Base-by-base conservation (phyloP, 2,113 vertebrate genomes). In the Struthio camelus region DNA sequence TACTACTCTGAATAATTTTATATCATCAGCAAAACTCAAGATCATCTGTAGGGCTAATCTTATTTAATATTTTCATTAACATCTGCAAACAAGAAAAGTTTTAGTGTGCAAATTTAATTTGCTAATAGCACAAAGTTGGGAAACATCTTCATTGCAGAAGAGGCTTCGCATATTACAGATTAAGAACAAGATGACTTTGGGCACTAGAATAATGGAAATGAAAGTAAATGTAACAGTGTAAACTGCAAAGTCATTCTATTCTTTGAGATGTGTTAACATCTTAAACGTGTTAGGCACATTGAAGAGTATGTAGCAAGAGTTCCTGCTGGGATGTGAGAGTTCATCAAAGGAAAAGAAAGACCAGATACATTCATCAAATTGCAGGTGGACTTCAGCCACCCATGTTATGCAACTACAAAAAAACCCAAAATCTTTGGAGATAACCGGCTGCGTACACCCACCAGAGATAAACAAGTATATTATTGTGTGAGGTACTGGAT, bases 1-100 rank as follows among this genome's bases (percentile, higher is more conserved):
- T 95, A 90, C 76, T 88, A 34, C 22, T 28, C 82, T 91, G 82
- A 83, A 86, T 95, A 91, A 94, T 96, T 93, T 92, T 78, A 83
- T 75, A 38, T n/a, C 50, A 5, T 91, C 93, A 96, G 87, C 85
- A 34, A 90, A 92, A 92, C 5, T 88, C 54, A 42, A 83, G 67
- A 86, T 88, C 82, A 78, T 94, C 87, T 87, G 85, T 71, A 83
- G 36, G 87, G 82, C 71, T 71, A 78, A 90, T 77, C 83, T 96
- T 83, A 96, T 95, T 97, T 93, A 96, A 96, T 95, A 90, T 93
- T 91, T 95, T 88, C 85, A 83, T 92, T 97, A 93, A 92, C 94
- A 95, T 84, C 65, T 59, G 9, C 64, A 78, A 90, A 93, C 27
- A 84, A 61, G 83, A 77, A 78, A 96, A 91, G 50, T 88, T 85